Evolutionary conservation across 2,113 vertebrate species (phyloP), one percentile per base, ranked within the genome.

Genomic region (Calidris pugnax): DNA sequence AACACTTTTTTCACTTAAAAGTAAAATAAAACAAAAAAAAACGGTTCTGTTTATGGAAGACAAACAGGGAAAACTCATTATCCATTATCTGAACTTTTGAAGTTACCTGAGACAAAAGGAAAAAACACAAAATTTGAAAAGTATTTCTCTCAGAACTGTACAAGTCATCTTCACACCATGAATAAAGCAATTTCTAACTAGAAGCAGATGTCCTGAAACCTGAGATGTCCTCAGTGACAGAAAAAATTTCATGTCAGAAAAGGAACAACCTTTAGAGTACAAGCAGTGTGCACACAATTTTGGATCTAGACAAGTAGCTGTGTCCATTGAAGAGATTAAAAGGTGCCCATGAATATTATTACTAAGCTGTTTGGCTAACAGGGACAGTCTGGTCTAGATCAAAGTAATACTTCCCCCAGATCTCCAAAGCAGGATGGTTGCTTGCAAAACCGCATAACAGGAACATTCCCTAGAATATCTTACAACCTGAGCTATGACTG

Each of bases 11-110:
- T 85, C 45, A 69, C 10, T 91, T 68, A 14, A 43, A 78, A 45
- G 8, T n/a, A 53, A 82, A 79, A 71, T 5, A n/a, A 60, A 76
- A 12, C 0, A 32, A 60, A 76, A 12, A 0, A 32, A 60, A 66
- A 37, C 50, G 0, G 1, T 3, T 27, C 3, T 43, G 2, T 63
- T 75, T 72, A 32, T 47, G 16, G 10, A 55, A 57, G 4, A 74
- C 10, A 28, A 68, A 74, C 79, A 37, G 3, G 17, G 15, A 81
- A 95, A 80, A 39, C 1, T 60, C 32, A 30, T 39, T 60, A 28
- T 6, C 7, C 2, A 9, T 76, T 69, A 73, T 35, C 28, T 92
- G 9, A 68, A 21, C 4, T 28, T 84, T 28, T 35, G 37, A 87
- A 84, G 33, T 37, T 68, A 51, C 17, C 51, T 56, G 30, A 67